Conservation (phyloP, 37 sponge, comb jelly and placozoan species). For the Tethya wilhelma region DNA sequence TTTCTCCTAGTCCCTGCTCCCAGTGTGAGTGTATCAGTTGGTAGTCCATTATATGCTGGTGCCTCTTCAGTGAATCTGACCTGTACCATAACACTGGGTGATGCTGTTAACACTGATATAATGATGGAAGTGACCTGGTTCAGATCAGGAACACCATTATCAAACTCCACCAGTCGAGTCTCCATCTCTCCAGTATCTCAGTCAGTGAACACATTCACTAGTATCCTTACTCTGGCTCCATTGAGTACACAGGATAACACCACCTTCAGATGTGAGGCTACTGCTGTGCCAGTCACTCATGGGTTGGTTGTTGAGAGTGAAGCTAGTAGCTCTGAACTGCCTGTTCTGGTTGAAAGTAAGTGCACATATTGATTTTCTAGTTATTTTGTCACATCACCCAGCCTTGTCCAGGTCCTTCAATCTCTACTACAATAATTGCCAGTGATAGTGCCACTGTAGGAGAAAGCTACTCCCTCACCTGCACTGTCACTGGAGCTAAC, state of each 20-base stretch:
- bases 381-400: too few species aligned
- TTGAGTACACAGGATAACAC: slow-evolving; percentile 1
- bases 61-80: background rate
- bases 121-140: too few species aligned
- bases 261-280: background rate
- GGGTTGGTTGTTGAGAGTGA: background rate
- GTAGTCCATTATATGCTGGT: background rate
- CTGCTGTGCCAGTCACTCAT: background rate
- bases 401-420: background rate
- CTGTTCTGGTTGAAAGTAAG: background rate
- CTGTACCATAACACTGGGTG: background rate
- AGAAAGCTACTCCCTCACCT: too few species aligned
- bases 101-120: too few species aligned
- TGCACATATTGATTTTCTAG: too few species aligned
- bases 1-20: slow-evolving; percentile 6
- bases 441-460: too few species aligned
- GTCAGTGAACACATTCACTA: too few species aligned
- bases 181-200: background rate
- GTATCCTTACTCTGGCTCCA: slow-evolving; percentile 6
- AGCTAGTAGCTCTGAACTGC: background rate
- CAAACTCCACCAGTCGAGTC: background rate
- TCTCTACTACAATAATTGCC: too few species aligned
- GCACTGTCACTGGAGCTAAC: too few species aligned
- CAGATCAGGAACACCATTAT: too few species aligned
- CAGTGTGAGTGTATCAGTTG: background rate